These are phyloP conservation scores for Epistrophella euchroma DNA, from an alignment of 2,888 invertebrate species.

Conservation along the genomic window DNA sequence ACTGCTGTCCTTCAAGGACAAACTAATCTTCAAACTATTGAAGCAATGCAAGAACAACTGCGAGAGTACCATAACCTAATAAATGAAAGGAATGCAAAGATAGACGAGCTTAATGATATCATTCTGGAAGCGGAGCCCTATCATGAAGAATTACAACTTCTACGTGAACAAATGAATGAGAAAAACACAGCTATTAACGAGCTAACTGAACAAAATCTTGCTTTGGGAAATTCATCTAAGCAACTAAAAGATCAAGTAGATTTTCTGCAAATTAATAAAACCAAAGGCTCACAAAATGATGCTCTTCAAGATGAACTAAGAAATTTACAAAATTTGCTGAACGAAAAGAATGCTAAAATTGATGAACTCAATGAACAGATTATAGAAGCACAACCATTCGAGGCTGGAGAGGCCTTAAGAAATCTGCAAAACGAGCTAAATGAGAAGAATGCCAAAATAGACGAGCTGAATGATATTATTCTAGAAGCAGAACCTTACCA, in stretches of 20 bases:
- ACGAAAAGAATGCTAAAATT: slow-evolving; percentile 55
- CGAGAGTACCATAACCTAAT: not conserved
- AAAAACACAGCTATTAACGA: slow-evolving; percentile 38
- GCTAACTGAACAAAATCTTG: slow-evolving; percentile 19
- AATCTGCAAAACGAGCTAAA: slow-evolving; percentile 50
- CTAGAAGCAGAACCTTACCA: slow-evolving; percentile 37
- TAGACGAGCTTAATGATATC: slow-evolving; percentile 17
- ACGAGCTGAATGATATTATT: slow-evolving; percentile 31
- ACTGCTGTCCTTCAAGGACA: slow-evolving; percentile 19
- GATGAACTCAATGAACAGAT: slow-evolving; percentile 33
- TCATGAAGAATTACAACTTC: slow-evolving; percentile 1
- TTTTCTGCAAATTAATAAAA: not conserved
- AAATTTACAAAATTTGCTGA: slow-evolving; percentile 14
- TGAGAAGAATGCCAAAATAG: slow-evolving; percentile 52
- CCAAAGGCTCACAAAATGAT: not conserved
- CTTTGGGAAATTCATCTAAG: not conserved
- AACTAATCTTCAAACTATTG: not conserved
- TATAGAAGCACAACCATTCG: slow-evolving; percentile 14
- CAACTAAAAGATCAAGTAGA: slow-evolving; percentile 15
- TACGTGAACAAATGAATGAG: slow-evolving; percentile 10
- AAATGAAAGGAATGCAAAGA: slow-evolving; percentile 20
- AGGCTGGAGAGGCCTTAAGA: slow-evolving; percentile 25
- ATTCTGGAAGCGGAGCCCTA: slow-evolving; percentile 11
- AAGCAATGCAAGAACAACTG: not conserved
- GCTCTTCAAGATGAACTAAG: slow-evolving; percentile 4